phyloP scores from a whole-genome alignment of 2,797 vertebrate species.

The Spinus olivaceus region DNA sequence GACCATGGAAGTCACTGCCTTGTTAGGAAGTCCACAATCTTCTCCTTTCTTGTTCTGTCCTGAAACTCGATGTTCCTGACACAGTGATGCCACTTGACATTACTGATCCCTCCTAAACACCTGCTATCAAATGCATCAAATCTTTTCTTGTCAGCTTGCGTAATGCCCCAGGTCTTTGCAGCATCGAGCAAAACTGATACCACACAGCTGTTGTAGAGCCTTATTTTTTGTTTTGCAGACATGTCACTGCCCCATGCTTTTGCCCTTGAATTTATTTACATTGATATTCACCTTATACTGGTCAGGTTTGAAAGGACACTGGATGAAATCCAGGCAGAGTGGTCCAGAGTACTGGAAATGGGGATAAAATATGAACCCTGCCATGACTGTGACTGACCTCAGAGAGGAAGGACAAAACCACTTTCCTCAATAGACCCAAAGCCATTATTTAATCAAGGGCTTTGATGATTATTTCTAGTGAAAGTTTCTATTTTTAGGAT shows the following conservation, averaged over 20 bases:
- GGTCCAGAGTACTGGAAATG: neutral
- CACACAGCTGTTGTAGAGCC: conserved; percentile 73
- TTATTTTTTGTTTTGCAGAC: conserved; percentile 72
- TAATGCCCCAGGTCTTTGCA: conserved; percentile 72
- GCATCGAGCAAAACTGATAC: conserved; percentile 73
- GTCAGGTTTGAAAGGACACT: conserved; percentile 9
- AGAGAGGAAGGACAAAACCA: neutral
- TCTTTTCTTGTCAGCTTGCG: conserved; percentile 73
- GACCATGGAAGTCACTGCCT: conserved; percentile 2
- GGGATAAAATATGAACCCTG: neutral
- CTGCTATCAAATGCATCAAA: conserved; percentile 75
- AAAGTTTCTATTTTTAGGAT: neutral
- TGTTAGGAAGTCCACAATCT: conserved; percentile 56
- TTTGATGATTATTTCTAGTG: neutral
- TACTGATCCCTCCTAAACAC: conserved; percentile 71
- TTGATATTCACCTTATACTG: conserved; percentile 46
- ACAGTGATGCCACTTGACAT: conserved; percentile 63
- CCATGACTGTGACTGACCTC: neutral
- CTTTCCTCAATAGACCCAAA: neutral
- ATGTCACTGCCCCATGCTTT: conserved; percentile 61
- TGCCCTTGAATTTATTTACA: conserved; percentile 68
- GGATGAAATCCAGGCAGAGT: neutral
- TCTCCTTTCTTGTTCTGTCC: conserved; percentile 63
- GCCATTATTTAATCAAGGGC: neutral
- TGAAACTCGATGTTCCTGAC: conserved; percentile 62